These are phyloP conservation scores for Archivesica marissinica DNA, from an alignment of 1,140 invertebrate genomes.

Conservation along the genomic window DNA sequence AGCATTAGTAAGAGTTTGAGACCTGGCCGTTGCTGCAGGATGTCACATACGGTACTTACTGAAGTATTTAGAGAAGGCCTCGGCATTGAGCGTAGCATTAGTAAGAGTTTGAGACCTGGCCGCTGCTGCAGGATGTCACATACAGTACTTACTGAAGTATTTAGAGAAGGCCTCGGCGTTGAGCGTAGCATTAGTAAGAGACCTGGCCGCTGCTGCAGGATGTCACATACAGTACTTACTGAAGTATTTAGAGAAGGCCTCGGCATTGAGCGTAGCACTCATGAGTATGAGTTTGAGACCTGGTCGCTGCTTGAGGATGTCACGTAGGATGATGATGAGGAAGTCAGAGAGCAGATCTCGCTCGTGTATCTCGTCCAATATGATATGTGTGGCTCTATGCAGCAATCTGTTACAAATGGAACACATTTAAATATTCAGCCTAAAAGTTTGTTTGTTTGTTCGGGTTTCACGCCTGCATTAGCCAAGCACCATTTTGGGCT, in stretches of 20 bases:
- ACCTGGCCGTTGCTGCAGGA: constrained; percentile 89
- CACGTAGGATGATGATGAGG: constrained; percentile 91
- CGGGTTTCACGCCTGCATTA: no score
- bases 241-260: constrained; percentile 91
- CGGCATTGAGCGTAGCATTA: constrained; percentile 94
- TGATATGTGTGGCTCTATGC: constrained; percentile 87
- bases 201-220: background rate
- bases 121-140: constrained; percentile 89
- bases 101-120: constrained; percentile 92
- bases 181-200: constrained; percentile 86
- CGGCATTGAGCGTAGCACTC: constrained; percentile 94
- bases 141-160: constrained; percentile 89
- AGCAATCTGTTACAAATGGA: constrained; percentile 73
- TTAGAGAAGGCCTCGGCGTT: constrained; percentile 90
- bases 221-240: constrained; percentile 66
- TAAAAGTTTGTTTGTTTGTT: no score
- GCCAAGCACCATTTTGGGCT: no score
- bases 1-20: constrained; percentile 95
- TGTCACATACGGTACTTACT: no score
- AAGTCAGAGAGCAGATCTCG: constrained; percentile 91
- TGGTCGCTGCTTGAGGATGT: constrained; percentile 88
- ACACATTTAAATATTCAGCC: no score
- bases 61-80: constrained; percentile 91
- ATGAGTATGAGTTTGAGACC: constrained; percentile 93
- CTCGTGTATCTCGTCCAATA: constrained; percentile 92